Evolutionary conservation across 2,797 vertebrate species (phyloP).

Genomic region (Tenualosa thibaudeaui): DNA sequence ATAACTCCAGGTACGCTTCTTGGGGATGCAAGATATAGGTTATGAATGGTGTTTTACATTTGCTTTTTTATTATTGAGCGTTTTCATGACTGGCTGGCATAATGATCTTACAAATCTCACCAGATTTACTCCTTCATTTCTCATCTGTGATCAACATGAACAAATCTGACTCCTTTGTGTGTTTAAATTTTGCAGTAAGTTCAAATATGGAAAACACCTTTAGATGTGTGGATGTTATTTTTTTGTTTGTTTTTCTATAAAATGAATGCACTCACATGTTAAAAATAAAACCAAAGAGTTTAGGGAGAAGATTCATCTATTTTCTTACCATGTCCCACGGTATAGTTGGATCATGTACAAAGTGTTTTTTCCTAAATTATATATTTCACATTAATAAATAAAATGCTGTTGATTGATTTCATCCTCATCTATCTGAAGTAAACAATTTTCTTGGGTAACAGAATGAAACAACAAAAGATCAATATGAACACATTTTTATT

Average conservation of each 20-base stretch:
- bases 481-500: slow-evolving; percentile 34
- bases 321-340: slow-evolving; percentile 61
- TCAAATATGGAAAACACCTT: background rate
- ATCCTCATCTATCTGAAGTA: background rate
- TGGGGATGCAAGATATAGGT: background rate
- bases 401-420: background rate
- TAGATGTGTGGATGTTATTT: slow-evolving; percentile 48
- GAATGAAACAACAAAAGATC: background rate
- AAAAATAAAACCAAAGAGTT: slow-evolving; percentile 73
- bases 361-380: slow-evolving; percentile 50
- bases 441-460: background rate
- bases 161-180: slow-evolving; percentile 17
- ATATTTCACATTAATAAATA: slow-evolving; percentile 48
- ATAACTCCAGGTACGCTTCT: background rate
- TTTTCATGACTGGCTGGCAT: background rate
- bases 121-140: background rate
- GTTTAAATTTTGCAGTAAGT: background rate
- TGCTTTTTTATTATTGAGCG: background rate
- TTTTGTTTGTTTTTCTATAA: slow-evolving; percentile 70
- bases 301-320: slow-evolving; percentile 58
- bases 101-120: background rate
- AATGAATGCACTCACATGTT: slow-evolving; percentile 45
- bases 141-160: background rate
- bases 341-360: slow-evolving; percentile 53
- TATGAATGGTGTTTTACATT: background rate